phyloP scores from a whole-genome alignment of 2,888 invertebrate species.

The Hirtodrosophila confusa region DNA sequence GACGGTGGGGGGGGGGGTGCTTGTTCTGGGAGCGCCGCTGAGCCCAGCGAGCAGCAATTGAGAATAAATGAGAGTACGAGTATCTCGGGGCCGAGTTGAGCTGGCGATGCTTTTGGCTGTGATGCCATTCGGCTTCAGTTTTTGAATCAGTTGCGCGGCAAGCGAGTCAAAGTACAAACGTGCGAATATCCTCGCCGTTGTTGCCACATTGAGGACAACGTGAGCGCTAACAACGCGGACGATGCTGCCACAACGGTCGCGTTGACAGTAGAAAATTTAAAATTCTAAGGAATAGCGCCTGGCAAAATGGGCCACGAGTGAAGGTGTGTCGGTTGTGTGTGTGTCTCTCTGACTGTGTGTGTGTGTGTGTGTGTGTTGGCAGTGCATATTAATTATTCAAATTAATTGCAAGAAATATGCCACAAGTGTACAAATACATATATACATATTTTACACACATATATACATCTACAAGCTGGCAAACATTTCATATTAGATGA shows the following conservation, averaged over 20 bases:
- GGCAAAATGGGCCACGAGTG: constrained; percentile 69
- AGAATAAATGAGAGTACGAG: constrained; percentile 14
- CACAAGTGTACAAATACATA: constrained; percentile 39
- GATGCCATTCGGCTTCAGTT: constrained; percentile 38
- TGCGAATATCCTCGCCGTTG: constrained; percentile 59
- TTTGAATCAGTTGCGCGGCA: constrained; percentile 68
- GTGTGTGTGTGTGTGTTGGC: constrained; percentile 29
- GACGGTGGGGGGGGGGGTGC: not conserved
- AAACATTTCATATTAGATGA: constrained; percentile 36
- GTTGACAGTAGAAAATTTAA: constrained; percentile 58
- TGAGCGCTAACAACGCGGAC: constrained; percentile 32
- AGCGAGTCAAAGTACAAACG: constrained; percentile 70
- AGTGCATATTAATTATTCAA: constrained; percentile 75
- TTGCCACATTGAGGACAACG: constrained; percentile 43
- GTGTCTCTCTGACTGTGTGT: constrained; percentile 16
- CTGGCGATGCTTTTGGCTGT: constrained; percentile 41
- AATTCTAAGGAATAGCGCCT: constrained; percentile 65
- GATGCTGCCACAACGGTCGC: constrained; percentile 58
- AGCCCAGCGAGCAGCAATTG: constrained; percentile 15
- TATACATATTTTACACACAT: constrained; percentile 24
- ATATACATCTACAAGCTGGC: constrained; percentile 4
- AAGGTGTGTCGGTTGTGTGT: constrained; percentile 65
- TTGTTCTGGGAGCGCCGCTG: not conserved
- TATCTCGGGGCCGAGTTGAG: constrained; percentile 16
- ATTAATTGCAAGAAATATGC: constrained; percentile 69